Conservation (phyloP, 2,113 vertebrate genomes). For the Stomatorhinus ivindoensis region DNA sequence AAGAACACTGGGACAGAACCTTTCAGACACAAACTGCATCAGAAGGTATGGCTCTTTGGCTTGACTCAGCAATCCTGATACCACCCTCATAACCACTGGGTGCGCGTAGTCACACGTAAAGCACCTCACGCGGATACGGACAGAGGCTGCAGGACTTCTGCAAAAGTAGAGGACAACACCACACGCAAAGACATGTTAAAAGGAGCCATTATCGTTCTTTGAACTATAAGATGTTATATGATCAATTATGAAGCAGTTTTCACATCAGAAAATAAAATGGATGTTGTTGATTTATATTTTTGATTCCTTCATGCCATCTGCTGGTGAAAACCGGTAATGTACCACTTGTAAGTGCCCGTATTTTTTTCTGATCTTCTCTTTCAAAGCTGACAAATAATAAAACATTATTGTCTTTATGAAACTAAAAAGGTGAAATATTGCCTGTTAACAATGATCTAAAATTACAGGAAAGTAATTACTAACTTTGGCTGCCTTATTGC, state of each 20-base stretch:
- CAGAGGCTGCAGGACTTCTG: background rate
- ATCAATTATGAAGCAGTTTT: background rate
- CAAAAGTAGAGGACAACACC: background rate
- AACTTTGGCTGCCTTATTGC: background rate
- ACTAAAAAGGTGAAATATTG: background rate
- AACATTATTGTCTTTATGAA: background rate
- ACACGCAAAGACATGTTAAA: background rate
- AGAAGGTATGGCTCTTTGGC: constrained; percentile 15
- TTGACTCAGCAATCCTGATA: constrained; percentile 12
- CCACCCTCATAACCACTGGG: constrained; percentile 14
- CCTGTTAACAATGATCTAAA: background rate
- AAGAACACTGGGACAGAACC: background rate
- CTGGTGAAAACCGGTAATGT: background rate
- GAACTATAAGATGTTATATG: background rate
- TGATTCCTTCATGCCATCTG: background rate
- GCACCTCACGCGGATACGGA: constrained; percentile 16
- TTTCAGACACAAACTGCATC: background rate
- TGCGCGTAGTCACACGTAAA: background rate
- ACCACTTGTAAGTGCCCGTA: too few species aligned
- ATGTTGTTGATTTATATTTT: background rate
- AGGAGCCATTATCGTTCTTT: background rate
- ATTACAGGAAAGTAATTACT: background rate
- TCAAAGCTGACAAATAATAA: background rate
- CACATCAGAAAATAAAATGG: background rate
- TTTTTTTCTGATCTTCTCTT: background rate